A percentile compares a stretch with the other conserved stretches of the same genome.
Evolutionary conservation across 1,140 invertebrate species (phyloP).

Genomic region (Scylla paramamosain): DNA sequence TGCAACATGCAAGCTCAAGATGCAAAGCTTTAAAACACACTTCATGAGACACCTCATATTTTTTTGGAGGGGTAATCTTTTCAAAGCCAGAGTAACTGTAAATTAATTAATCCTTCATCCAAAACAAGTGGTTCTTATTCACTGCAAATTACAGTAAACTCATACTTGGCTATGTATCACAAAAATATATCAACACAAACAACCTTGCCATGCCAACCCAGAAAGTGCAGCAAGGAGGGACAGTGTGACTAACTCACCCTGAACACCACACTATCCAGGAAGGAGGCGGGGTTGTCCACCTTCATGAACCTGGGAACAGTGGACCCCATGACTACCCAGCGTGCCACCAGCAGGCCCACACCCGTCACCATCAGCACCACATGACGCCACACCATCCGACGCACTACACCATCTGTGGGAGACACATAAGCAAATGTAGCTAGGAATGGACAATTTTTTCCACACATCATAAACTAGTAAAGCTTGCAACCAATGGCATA

Average conservation of each 20-base stretch:
- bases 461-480: not conserved
- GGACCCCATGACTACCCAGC: constrained; percentile 78
- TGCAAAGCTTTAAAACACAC: constrained; percentile 34
- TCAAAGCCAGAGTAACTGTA: not conserved
- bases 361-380: constrained; percentile 74
- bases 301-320: constrained; percentile 77
- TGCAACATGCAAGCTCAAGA: constrained; percentile 58
- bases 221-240: too few species aligned
- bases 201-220: too few species aligned
- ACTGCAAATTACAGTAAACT: not conserved
- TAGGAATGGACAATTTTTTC: not conserved
- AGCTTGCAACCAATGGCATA: too few species aligned
- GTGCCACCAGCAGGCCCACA: constrained; percentile 63
- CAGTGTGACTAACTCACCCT: constrained; percentile 66
- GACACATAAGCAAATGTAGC: not conserved
- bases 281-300: constrained; percentile 78
- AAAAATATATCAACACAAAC: not conserved
- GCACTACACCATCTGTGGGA: constrained; percentile 52
- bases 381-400: constrained; percentile 69
- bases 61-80: not conserved
- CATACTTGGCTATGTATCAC: not conserved
- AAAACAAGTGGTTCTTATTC: not conserved
- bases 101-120: not conserved
- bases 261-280: constrained; percentile 73
- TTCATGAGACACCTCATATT: not conserved